Base-by-base conservation (phyloP, 2,888 invertebrate genomes). In the Heliconius cydno region DNA sequence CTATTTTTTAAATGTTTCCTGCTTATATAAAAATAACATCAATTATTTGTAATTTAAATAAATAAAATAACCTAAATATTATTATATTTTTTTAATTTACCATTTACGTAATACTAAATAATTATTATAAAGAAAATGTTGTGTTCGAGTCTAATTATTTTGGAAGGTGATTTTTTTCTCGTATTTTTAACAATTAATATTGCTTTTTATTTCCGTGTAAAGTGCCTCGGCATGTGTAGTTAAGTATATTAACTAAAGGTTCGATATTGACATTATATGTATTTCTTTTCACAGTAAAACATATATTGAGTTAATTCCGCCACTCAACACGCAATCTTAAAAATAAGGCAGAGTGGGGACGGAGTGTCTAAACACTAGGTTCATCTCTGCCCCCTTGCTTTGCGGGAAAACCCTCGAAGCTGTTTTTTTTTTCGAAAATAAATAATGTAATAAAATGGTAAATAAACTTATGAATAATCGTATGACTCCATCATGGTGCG, bases 1-100 rank as follows among this genome's bases (percentile, higher is more conserved):
- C 73, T 73, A 73, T 73, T 73, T 73, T 73, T 57, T 73, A 38
- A 34, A 60, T 60, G 30, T 38, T 34, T 73, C 57, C 73, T 34
- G 73, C 57, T 57, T 7, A 60, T n/a, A 6, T 60, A 60, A 73
- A 34, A n/a, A 25, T 0, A 19, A 15, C 15, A 15, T 60, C 4
- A 25, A 38, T 38, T 25, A 25, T 73, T n/a, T 38, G 22, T 25
- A 60, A 73, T 73, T 60, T 34, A 38, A 38, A 73, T 25, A 15
- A 60, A 73, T 19, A 19, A n/a, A n/a, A 15, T 19, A n/a, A 52
- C 34, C 9, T 25, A 41, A 13, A 12, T 68, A 41, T 68, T 38
- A 38, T n/a, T 70, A 25, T 15, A 38, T 68, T 41, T 41, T 41
- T 12, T 41, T 12, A 41, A 41, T 41, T 41, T 41, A 41, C 52